phyloP scores from a whole-genome alignment of 2,113 vertebrate species.

The Mugil cephalus region DNA sequence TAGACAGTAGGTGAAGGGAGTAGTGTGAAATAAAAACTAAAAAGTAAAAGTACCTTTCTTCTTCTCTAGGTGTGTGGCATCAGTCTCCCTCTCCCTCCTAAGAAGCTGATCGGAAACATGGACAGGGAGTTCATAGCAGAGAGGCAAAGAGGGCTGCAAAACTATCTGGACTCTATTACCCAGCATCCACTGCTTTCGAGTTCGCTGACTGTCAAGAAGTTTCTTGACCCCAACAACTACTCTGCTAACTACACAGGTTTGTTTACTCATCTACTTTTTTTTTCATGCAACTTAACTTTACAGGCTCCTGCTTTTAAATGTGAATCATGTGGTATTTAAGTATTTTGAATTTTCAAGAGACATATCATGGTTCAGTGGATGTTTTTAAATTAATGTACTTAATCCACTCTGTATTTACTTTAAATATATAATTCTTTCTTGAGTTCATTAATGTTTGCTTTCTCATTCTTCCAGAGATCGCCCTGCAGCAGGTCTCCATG shows the following conservation, averaged over 20 bases:
- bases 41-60: no score
- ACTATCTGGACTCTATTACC: slow-evolving; percentile 94
- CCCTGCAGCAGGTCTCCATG: slow-evolving; percentile 99
- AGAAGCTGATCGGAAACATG: slow-evolving; percentile 98
- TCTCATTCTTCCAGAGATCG: slow-evolving; percentile 87
- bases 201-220: slow-evolving; percentile 93
- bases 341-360: no score
- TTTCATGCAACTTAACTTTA: no score
- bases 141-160: slow-evolving; percentile 95
- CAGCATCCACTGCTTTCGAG: slow-evolving; percentile 91
- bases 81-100: slow-evolving; percentile 95
- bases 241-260: slow-evolving; percentile 95
- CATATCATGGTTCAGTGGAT: no score
- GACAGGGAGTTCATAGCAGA: slow-evolving; percentile 97
- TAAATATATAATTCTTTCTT: not conserved
- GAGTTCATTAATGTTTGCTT: no score
- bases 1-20: no score
- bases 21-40: no score
- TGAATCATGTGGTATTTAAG: no score
- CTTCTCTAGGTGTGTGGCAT: slow-evolving; percentile 89
- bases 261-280: not conserved
- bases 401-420: not conserved
- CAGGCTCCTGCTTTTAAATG: no score
- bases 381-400: no score
- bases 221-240: slow-evolving; percentile 96